Base-by-base conservation (phyloP, 1,140 invertebrate species). In the Calosoma granatense region DNA sequence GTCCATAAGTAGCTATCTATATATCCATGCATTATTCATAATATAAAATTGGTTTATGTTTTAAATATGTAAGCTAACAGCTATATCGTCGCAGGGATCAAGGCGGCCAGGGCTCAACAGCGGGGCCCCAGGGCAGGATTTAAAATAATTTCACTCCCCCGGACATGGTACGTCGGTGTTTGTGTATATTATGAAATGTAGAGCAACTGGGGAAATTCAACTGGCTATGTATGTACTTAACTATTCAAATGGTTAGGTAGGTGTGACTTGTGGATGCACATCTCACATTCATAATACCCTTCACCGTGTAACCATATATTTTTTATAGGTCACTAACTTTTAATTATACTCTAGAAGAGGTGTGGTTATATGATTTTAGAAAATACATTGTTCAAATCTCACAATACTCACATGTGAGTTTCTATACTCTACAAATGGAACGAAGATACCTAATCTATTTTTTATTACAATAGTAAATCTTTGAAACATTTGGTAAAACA, bases 21-120 rank as follows among this genome's bases (percentile, higher is more conserved):
- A 47, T 47, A 6, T 47, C 6, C 15, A 47, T 47, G 41, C 41
- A 47, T 47, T 47, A 47, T 47, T 47, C 41, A 47, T 47, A 47
- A 6, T 6, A 47, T 47, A 47, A 47, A 47, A 47, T 47, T 47
- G 41, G 41, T 47, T 47, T 47, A 47, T 47, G 41, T 47, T 47
- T 47, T 47, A 47, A 47, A 47, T 11, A 47, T 47, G 41, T 47
- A 47, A 47, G 41, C 15, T 47, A 47, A 47, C 41, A 47, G 41
- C 41, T 47, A 47, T 47, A 47, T 47, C 41, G 41, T 3, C 41
- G 3, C 17, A 12, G 6, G 17, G 6, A 47, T 47, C 41, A 47
- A 4, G 4, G 26, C 3, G 4, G 3, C 17, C 6, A 6, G 15
- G 9, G 17, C 41, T 17, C 41, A 9, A 17, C 41, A n/a, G n/a